Conservation (phyloP, 2,113 vertebrate genomes). For the Prunella fulvescens region DNA sequence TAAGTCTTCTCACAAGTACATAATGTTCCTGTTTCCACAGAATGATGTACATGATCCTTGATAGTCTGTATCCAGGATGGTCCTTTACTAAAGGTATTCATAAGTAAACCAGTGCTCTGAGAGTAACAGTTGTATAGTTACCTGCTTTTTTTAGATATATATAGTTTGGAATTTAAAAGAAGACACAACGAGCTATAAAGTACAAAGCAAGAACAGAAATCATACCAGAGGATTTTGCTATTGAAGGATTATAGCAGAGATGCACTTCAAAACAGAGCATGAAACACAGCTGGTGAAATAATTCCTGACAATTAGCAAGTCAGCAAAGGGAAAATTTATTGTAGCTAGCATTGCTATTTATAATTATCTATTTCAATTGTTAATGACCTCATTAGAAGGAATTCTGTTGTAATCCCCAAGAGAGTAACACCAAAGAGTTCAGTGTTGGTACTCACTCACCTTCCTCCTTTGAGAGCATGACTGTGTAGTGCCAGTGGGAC, state of each 20-base stretch:
- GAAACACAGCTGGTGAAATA: background rate
- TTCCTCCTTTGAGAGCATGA: background rate
- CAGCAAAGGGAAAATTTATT: background rate
- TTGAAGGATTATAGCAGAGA: background rate
- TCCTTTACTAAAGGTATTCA: background rate
- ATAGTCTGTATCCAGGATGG: background rate
- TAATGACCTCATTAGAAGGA: background rate
- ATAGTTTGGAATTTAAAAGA: background rate
- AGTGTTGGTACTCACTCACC: background rate
- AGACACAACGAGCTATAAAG: background rate
- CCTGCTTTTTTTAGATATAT: background rate
- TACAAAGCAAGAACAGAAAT: background rate
- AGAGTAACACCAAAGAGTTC: background rate
- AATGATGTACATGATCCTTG: background rate
- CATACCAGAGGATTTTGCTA: background rate
- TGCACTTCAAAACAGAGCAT: background rate
- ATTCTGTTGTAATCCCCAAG: background rate
- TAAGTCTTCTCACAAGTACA: accelerated
- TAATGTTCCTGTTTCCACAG: background rate
- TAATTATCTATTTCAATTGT: background rate
- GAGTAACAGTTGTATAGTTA: background rate
- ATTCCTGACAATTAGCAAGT: background rate
- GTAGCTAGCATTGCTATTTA: background rate
- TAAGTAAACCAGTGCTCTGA: background rate
- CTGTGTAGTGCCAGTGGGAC: background rate